These are phyloP conservation scores for Linnaemya tessellans DNA, from an alignment of 2,888 invertebrate genomes.

Conservation along the genomic window DNA sequence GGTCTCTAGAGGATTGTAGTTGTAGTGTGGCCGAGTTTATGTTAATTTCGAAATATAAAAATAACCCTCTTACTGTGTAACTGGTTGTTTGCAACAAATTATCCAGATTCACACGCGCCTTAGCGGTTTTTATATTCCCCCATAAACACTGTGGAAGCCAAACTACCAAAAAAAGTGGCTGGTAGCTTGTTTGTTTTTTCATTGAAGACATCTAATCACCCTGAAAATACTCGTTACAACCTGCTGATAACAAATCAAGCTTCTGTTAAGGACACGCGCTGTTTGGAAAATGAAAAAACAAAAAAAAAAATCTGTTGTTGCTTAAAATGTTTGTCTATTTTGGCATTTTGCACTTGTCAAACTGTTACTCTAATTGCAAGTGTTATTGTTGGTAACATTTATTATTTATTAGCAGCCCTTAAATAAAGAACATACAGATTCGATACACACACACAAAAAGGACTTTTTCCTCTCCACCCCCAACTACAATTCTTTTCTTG, in stretches of 20 bases:
- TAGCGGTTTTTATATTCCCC: constrained; percentile 60
- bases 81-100: constrained; percentile 59
- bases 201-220: constrained; percentile 64
- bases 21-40: constrained; percentile 28
- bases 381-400: constrained; percentile 69
- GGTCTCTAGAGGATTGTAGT: constrained; percentile 60
- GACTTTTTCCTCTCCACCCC: background rate
- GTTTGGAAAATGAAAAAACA: background rate
- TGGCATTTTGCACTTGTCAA: constrained; percentile 71
- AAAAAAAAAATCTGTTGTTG: background rate
- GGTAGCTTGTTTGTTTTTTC: constrained; percentile 40
- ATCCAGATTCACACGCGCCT: constrained; percentile 72
- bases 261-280: constrained; percentile 67
- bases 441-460: constrained; percentile 13
- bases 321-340: constrained; percentile 47
- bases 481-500: constrained; percentile 6
- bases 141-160: background rate
- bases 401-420: constrained; percentile 73
- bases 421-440: constrained; percentile 47
- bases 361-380: constrained; percentile 71
- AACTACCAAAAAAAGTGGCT: constrained; percentile 7
- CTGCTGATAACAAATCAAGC: constrained; percentile 66
- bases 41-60: constrained; percentile 39
- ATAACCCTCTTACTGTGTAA: constrained; percentile 60
- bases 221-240: constrained; percentile 62